Percentiles rank a stretch among this genome's conserved stretches.
phyloP scores from a whole-genome alignment of 2,113 vertebrate species.

The Tragelaphus strepsiceros region DNA sequence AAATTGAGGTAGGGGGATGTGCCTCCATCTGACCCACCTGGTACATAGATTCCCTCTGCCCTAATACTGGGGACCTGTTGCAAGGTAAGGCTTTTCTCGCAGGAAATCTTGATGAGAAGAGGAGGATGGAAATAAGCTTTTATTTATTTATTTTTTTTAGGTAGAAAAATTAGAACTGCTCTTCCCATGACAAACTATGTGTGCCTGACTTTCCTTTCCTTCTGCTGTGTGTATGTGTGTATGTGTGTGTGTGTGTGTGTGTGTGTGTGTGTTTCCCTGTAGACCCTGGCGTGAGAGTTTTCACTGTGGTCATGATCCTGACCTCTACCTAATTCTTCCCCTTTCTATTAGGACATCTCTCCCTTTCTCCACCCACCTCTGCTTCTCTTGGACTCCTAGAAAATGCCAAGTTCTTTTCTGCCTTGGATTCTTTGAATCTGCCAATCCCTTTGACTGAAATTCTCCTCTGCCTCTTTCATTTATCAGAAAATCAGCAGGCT shows the following conservation, averaged over 20 bases:
- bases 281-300: not conserved
- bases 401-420: not conserved
- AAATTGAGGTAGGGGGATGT: not conserved
- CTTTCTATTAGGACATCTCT: fast-evolving
- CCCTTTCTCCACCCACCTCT: not conserved
- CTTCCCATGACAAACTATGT: not conserved
- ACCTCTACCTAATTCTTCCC: not conserved
- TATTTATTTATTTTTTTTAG: no score
- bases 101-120: not conserved
- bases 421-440: not conserved
- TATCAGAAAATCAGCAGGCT: not conserved
- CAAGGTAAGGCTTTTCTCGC: not conserved
- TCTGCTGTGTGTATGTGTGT: not conserved
- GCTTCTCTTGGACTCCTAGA: not conserved
- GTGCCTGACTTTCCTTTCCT: not conserved
- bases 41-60: not conserved
- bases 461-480: not conserved
- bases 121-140: not conserved
- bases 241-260: no score
- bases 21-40: not conserved
- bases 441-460: not conserved
- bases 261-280: fast-evolving
- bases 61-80: not conserved
- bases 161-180: not conserved
- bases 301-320: not conserved